Evolutionary conservation across 2,888 invertebrate genomes (phyloP), one percentile per base, ranked within the genome.

Genomic region (Zhengitettix transpicula): DNA sequence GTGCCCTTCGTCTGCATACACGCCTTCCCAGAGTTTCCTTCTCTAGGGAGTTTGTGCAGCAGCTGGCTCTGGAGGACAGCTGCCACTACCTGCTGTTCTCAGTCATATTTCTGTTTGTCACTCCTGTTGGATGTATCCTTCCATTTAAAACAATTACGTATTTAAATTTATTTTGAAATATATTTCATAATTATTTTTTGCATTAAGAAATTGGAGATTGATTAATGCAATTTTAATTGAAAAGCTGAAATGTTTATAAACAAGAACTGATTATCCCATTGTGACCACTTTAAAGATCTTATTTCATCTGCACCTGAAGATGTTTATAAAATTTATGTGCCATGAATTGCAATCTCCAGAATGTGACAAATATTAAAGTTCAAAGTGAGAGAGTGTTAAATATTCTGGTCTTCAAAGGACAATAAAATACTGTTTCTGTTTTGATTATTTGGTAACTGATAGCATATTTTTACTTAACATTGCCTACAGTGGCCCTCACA

Each of bases 31-130:
- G 83, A 64, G 87, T 95, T 67, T 80, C 86, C 61, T 77, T 97
- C 60, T 88, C 83, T 42, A 78, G 89, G 63, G 88, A 90, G 72
- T 98, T 95, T 74, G 74, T 97, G 62, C 80, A 83, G 10, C 75
- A 81, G 57, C 76, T 98, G 66, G 78, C 93, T 68, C 73, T 86
- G 40, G 98, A 99, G 74, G 92, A 92, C 75, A 94, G 95, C 67
- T 95, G 92, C 64, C 99, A 99, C 73, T 99, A 99, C 71, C 78
- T 99, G 65, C 85, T 98, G 76, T 99, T 89, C 75, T 92, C 95
- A 55, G 76, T 96, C 67, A 91, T 98, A 70, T 99, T 99, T 74
- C 81, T 97, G 69, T 93, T 89, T 73, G 87, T 88, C 44, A 78
- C 86, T 60, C 95, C 98, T 40, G 84, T 93, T 58, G 84, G 94